Conservation (phyloP, 2,113 vertebrate species). For the Pseudonaja textilis region DNA sequence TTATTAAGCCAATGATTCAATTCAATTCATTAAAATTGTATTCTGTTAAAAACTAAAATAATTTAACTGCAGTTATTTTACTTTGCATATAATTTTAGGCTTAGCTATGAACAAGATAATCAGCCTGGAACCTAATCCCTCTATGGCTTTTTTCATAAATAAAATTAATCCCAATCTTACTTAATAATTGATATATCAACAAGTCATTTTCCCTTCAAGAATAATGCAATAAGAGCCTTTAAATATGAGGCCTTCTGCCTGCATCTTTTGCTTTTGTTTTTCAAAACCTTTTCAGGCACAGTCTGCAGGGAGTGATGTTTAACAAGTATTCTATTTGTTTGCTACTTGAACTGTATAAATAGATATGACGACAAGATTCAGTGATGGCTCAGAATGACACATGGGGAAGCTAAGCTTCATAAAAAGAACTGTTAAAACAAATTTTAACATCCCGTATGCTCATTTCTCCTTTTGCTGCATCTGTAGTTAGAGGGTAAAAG, state of each 20-base stretch:
- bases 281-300: neutral
- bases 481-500: neutral
- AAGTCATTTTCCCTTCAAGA: slow-evolving; percentile 6
- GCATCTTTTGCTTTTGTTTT: neutral
- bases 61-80: neutral
- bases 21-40: neutral
- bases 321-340: slow-evolving; percentile 37
- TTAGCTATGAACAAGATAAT: neutral
- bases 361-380: slow-evolving; percentile 19
- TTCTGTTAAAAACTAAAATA: neutral
- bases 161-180: neutral
- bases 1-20: neutral
- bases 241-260: neutral
- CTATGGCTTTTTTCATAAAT: neutral
- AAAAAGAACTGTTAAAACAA: slow-evolving; percentile 11
- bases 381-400: slow-evolving; percentile 6
- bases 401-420: slow-evolving; percentile 3
- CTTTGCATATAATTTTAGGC: neutral
- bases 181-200: slow-evolving; percentile 3
- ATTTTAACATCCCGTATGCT: neutral
- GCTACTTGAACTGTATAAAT: slow-evolving; percentile 30
- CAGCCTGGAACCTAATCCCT: neutral
- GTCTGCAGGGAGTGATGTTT: slow-evolving; percentile 24
- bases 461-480: neutral
- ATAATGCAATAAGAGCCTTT: neutral